Evolutionary conservation across 2,888 invertebrate genomes (phyloP).

Genomic region (Netelia inedita): DNA sequence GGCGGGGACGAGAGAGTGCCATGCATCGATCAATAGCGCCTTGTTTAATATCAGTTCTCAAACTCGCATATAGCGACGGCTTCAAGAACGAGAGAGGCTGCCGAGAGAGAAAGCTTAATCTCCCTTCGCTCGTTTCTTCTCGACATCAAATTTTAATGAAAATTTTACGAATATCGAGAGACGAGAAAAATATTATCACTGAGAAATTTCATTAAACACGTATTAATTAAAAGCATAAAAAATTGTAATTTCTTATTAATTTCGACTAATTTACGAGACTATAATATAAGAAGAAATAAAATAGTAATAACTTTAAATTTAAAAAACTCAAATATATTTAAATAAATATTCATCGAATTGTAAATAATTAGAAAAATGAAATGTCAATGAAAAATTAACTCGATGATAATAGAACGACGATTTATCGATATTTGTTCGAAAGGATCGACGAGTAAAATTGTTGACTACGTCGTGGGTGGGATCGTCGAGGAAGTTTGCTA

Average conservation of each 20-base stretch:
- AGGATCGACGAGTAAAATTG: not conserved
- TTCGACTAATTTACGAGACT: no score
- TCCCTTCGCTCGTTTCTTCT: conserved; percentile 29
- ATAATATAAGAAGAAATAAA: no score
- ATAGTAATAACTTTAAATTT: no score
- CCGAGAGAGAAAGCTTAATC: conserved; percentile 40
- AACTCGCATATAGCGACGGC: conserved; percentile 76
- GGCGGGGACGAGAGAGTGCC: conserved; percentile 67
- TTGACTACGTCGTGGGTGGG: conserved; percentile 20
- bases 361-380: not conserved
- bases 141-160: conserved; percentile 39
- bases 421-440: no score
- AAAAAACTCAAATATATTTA: no score
- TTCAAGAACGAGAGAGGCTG: conserved; percentile 72
- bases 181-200: not conserved
- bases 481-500: conserved; percentile 6
- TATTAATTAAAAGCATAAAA: not conserved
- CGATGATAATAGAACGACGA: no score
- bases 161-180: conserved; percentile 7
- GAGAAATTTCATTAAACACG: not conserved
- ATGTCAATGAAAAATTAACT: not conserved
- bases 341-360: not conserved
- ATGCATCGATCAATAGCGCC: conserved; percentile 84
- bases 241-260: not conserved
- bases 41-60: conserved; percentile 85